Evolutionary conservation across 2,797 vertebrate genomes (phyloP), one percentile per base, ranked within the genome.

Genomic region (Intellagama lesueurii): DNA sequence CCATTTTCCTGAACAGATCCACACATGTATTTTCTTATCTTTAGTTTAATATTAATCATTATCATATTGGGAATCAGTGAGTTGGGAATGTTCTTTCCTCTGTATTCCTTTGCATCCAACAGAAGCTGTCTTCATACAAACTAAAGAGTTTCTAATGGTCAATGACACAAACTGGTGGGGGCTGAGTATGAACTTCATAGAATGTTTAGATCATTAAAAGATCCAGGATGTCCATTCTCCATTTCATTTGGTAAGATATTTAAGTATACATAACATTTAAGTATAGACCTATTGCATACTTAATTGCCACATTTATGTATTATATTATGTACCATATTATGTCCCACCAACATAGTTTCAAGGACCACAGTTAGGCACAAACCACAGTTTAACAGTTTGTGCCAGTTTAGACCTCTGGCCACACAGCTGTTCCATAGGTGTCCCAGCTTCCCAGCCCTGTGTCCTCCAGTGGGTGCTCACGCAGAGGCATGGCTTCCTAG

Each of bases 161-260:
- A 81, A 64, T 72, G 52, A 80, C 17, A 35, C 49, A 72, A 81
- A 40, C 47, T 80, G n/a, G 16, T 87, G 68, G 28, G 35, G 19
- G 40, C n/a, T 72, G 49, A 73, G 40, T n/a, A 28, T 87, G n/a
- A 26, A 56, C 68, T 87, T 81, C 32, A 30, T 32, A 72, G 32
- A 60, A 56, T n/a, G 16, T 44, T 69, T 72, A 73, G n/a, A 72
- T 35, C 86, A 87, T 77, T 22, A 81, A 81, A 87, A 30, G 66
- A 40, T 32, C 26, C 17, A 86, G 35, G 35, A 4, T 88, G 28
- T 30, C 70, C 17, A 44, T 64, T 81, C 40, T n/a, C 32, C 35
- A 72, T 72, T 24, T 12, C n/a, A 56, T 60, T 87, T 32, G 22
- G 28, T 87, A 80, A 80, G 44, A 35, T 22, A 69, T 40, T 56